A percentile compares a stretch with the other conserved stretches of the same genome.
These are phyloP conservation scores for Platyscapa corneri DNA, from an alignment of 1,140 invertebrate species.

Conservation along the genomic window DNA sequence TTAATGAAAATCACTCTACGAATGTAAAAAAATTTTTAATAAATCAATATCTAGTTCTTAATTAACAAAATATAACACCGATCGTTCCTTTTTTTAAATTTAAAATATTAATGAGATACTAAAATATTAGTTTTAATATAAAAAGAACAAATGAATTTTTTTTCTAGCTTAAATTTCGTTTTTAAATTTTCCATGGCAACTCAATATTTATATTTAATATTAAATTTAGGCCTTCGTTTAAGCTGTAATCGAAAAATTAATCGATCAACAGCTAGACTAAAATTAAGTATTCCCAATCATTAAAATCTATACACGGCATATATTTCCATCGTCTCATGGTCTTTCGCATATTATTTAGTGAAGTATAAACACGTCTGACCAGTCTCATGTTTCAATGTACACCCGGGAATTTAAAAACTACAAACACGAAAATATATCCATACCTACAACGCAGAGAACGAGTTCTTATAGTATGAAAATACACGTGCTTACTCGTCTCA, in stretches of 20 bases:
- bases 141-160: neutral
- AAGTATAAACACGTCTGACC: conserved; percentile 34
- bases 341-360: neutral
- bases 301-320: neutral
- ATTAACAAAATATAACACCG: no score
- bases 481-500: conserved; percentile 1
- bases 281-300: neutral
- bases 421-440: neutral
- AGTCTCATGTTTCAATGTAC: neutral
- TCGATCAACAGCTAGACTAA: neutral
- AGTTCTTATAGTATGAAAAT: neutral
- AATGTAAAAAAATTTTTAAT: no score
- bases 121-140: no score
- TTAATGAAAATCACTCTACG: no score
- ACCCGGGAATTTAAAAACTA: neutral
- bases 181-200: no score
- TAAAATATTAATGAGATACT: no score
- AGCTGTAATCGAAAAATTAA: conserved; percentile 20
- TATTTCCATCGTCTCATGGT: neutral
- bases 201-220: neutral
- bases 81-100: no score
- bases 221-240: neutral
- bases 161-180: no score
- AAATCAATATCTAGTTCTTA: no score
- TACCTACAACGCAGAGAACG: neutral